These are phyloP conservation scores for Thysanoteuthis rhombus DNA, from an alignment of 2,888 invertebrate genomes.

Conservation along the genomic window DNA sequence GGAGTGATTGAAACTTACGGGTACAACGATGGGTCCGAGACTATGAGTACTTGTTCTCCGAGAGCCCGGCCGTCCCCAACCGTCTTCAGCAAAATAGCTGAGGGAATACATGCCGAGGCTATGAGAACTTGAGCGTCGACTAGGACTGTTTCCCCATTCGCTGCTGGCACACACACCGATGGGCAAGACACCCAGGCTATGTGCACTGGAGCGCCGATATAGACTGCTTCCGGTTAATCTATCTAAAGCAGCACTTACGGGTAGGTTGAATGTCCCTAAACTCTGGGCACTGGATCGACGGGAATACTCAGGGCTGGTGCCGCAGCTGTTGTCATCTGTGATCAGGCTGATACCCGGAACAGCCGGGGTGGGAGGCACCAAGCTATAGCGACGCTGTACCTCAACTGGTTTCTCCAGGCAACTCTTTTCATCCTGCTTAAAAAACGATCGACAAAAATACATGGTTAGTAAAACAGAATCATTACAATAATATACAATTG, in stretches of 20 bases:
- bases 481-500: no score
- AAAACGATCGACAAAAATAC: background rate
- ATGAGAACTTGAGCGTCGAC: conserved; percentile 29
- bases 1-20: conserved; percentile 26
- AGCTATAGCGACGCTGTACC: conserved; percentile 52
- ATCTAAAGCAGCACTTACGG: conserved; percentile 50
- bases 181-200: conserved; percentile 58
- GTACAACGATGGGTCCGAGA: conserved; percentile 30
- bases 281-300: conserved; percentile 64
- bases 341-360: conserved; percentile 56
- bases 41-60: conserved; percentile 31
- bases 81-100: conserved; percentile 32
- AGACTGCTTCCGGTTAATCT: conserved; percentile 45
- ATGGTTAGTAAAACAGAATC: background rate
- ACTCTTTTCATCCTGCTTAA: conserved; percentile 48
- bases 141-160: conserved; percentile 40
- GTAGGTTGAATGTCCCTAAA: conserved; percentile 61
- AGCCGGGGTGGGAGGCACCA: conserved; percentile 52
- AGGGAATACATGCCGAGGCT: conserved; percentile 31
- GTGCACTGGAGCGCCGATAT: conserved; percentile 60
- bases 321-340: conserved; percentile 47
- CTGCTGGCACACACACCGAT: conserved; percentile 49
- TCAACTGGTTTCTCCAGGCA: conserved; percentile 45
- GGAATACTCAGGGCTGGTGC: conserved; percentile 49
- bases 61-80: conserved; percentile 26